Percentiles rank a stretch among this genome's conserved stretches.
Evolutionary conservation across 2,797 vertebrate species (phyloP).

Genomic region (Taenioides sp.): DNA sequence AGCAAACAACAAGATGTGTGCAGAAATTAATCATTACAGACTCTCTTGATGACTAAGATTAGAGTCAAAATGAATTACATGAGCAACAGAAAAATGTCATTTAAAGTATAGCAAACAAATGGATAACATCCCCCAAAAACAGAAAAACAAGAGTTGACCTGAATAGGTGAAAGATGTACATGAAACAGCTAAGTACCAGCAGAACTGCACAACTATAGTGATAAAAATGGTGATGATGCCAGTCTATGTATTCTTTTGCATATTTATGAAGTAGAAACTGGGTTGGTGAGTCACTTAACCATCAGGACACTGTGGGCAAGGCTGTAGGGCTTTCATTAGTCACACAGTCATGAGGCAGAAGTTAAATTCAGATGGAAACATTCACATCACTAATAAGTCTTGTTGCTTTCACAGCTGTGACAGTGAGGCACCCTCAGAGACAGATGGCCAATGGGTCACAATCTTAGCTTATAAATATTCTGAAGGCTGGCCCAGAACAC

Average conservation of each 20-base stretch:
- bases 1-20: conserved; percentile 18
- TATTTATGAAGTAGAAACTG: conserved; percentile 39
- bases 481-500: conserved; percentile 21
- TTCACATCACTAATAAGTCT: conserved; percentile 37
- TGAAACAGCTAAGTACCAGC: neutral
- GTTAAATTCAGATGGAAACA: conserved; percentile 45
- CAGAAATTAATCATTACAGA: conserved; percentile 4
- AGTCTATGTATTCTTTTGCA: conserved; percentile 21
- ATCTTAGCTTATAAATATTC: conserved; percentile 35
- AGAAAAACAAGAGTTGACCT: neutral
- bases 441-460: conserved; percentile 36
- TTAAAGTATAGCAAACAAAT: neutral
- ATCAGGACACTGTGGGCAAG: conserved; percentile 34
- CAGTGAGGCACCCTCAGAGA: conserved; percentile 35
- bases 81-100: no score
- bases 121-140: neutral
- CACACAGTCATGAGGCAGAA: conserved; percentile 53
- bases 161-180: neutral
- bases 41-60: neutral
- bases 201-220: neutral
- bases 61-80: neutral
- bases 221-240: conserved; percentile 6
- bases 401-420: conserved; percentile 21
- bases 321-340: conserved; percentile 30
- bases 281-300: conserved; percentile 51